Percentiles rank a stretch among this genome's conserved stretches.
phyloP scores from a whole-genome alignment of 2,797 vertebrate genomes.

The Spheniscus humboldti region DNA sequence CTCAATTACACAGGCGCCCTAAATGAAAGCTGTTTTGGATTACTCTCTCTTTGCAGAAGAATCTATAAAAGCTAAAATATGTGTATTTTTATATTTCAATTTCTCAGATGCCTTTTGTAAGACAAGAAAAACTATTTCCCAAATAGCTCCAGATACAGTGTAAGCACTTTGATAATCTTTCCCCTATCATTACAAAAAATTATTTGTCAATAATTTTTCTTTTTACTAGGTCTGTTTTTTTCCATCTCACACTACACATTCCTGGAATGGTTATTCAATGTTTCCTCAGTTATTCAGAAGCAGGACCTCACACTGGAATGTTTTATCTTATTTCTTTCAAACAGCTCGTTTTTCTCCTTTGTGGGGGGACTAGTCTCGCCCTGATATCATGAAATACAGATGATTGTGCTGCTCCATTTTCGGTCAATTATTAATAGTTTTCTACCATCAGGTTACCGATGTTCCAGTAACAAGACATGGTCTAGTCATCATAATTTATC shows the following conservation, averaged over 20 bases:
- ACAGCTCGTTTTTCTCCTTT: neutral
- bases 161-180: neutral
- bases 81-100: neutral
- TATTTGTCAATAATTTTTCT: neutral
- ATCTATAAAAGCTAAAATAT: neutral
- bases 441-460: neutral
- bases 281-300: neutral
- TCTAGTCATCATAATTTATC: neutral
- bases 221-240: neutral
- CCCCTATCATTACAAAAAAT: neutral
- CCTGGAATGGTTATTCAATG: neutral
- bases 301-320: neutral
- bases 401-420: neutral
- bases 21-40: neutral
- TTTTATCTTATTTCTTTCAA: neutral
- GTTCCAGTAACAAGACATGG: neutral
- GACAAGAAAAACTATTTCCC: neutral
- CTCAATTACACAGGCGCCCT: neutral
- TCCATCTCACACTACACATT: neutral
- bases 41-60: neutral
- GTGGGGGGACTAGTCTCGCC: neutral
- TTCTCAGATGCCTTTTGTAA: neutral
- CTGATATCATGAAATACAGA: neutral
- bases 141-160: neutral
- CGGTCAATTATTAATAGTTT: neutral